Evolutionary conservation across 2,888 invertebrate genomes (phyloP).

Genomic region (Dendrolimus houi): DNA sequence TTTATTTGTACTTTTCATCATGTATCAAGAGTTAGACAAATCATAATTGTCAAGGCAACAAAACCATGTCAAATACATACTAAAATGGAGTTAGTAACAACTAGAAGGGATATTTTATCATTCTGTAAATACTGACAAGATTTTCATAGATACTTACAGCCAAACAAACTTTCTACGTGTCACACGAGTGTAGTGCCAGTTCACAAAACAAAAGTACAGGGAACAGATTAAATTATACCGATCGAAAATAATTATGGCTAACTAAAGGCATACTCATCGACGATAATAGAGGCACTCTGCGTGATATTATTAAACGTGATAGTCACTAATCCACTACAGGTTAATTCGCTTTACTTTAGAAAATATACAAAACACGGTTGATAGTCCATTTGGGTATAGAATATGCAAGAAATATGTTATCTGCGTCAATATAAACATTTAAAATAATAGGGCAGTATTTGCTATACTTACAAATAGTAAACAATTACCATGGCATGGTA

Average conservation of each 20-base stretch:
- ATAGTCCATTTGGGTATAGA: not conserved
- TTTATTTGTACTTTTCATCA: too few species aligned
- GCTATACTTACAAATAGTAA: too few species aligned
- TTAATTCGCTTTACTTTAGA: conserved; percentile 39
- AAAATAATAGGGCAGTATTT: too few species aligned
- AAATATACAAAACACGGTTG: conserved; percentile 56
- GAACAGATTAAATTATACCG: conserved; percentile 52
- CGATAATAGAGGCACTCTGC: conserved; percentile 73
- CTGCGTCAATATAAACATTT: too few species aligned
- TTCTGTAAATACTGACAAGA: too few species aligned
- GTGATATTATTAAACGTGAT: conserved; percentile 63
- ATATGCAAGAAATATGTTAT: not conserved
- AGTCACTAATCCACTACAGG: conserved; percentile 46
- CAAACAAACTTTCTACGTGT: not conserved
- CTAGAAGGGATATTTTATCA: too few species aligned
- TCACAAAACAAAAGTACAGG: conserved; percentile 42
- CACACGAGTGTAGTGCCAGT: not conserved
- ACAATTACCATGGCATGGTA: too few species aligned
- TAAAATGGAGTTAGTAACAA: too few species aligned
- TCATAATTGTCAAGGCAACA: too few species aligned
- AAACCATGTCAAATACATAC: too few species aligned
- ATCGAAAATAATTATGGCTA: conserved; percentile 67
- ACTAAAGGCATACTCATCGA: conserved; percentile 54
- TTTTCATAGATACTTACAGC: too few species aligned
- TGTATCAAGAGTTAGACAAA: too few species aligned